phyloP scores from a whole-genome alignment of 2,797 vertebrate species.

The Urocyon cinereoargenteus region DNA sequence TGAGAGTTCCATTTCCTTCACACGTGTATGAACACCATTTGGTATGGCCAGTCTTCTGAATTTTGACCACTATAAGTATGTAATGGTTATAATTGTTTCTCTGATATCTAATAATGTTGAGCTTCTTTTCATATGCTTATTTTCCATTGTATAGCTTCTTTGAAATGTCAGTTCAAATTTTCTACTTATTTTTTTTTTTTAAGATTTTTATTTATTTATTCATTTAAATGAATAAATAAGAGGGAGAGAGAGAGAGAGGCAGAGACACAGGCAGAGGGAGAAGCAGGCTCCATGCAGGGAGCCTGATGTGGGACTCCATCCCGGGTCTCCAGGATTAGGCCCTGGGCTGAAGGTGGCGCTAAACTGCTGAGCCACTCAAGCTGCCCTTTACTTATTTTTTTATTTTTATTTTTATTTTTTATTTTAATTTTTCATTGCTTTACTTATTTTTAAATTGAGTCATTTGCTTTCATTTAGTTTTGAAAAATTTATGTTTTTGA shows the following conservation, averaged over 20 bases:
- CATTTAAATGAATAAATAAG: too few relatives aligned
- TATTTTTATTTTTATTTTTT: too few relatives aligned
- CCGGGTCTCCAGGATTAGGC: too few relatives aligned
- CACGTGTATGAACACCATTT: not conserved
- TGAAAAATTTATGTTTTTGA: not conserved
- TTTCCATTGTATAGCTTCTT: constrained; percentile 16
- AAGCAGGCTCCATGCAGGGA: too few relatives aligned
- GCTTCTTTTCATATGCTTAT: not conserved
- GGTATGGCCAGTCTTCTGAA: not conserved
- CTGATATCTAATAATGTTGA: not conserved
- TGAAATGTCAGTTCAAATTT: constrained; percentile 22
- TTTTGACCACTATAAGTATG: not conserved
- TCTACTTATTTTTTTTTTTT: not conserved
- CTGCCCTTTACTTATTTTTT: too few relatives aligned
- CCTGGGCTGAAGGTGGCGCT: too few relatives aligned
- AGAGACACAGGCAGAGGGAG: too few relatives aligned
- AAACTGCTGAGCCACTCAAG: too few relatives aligned
- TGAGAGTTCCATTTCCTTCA: not conserved
- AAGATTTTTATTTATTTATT: too few relatives aligned
- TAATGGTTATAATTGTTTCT: constrained; percentile 35
- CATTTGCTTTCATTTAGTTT: constrained; percentile 10
- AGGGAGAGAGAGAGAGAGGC: too few relatives aligned
- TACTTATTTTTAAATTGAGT: not conserved
- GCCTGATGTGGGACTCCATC: too few relatives aligned
- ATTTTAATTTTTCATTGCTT: too few relatives aligned